Percentiles rank a stretch among this genome's conserved stretches.
These are phyloP conservation scores for Pogonophryne albipinna DNA, from an alignment of 2,797 vertebrate genomes.

Conservation along the genomic window DNA sequence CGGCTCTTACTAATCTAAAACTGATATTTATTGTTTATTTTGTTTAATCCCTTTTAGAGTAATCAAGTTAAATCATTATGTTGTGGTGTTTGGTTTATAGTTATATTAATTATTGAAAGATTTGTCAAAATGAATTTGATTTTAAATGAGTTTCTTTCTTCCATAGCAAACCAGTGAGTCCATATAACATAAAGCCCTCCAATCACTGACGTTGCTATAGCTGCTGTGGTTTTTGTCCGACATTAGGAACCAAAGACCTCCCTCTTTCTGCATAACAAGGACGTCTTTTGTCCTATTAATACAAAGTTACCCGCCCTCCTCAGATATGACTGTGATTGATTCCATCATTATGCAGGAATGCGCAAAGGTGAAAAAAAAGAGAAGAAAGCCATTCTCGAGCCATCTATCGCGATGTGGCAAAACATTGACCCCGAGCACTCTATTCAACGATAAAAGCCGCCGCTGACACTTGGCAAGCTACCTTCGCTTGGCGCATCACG, in stretches of 20 bases:
- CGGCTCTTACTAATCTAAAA: not conserved
- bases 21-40: too few species aligned
- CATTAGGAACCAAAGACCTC: conserved; percentile 4
- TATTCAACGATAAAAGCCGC: conserved; percentile 67
- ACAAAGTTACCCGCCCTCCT: conserved; percentile 27
- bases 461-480: conserved; percentile 61
- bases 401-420: conserved; percentile 55
- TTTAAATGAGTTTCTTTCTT: not conserved
- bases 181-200: not conserved
- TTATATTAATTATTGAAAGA: conserved; percentile 1
- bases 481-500: conserved; percentile 58
- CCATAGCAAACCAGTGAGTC: not conserved
- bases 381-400: conserved; percentile 30
- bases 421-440: conserved; percentile 65
- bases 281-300: conserved; percentile 22
- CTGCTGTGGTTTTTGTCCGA: conserved; percentile 17
- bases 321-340: conserved; percentile 60
- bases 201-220: not conserved
- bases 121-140: not conserved
- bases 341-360: conserved; percentile 47
- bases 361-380: conserved; percentile 22
- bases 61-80: not conserved
- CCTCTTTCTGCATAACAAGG: conserved; percentile 9
- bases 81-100: not conserved
- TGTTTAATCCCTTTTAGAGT: too few species aligned